These are phyloP conservation scores for Nomada ruficornis DNA, from an alignment of 2,888 invertebrate genomes.

Conservation along the genomic window DNA sequence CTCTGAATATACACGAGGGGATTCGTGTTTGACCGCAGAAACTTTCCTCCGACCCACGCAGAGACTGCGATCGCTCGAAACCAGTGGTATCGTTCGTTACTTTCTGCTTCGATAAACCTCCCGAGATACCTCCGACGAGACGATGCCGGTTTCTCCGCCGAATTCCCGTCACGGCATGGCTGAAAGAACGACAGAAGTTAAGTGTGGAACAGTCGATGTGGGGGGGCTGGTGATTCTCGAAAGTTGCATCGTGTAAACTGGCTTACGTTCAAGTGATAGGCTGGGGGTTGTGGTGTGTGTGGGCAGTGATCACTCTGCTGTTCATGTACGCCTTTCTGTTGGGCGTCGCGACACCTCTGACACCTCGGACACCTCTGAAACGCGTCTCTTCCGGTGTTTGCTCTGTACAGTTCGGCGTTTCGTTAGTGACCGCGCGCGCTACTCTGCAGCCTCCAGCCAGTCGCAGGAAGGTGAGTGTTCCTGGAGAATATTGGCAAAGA, in stretches of 20 bases:
- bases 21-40: neutral
- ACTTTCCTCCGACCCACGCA: neutral
- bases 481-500: neutral
- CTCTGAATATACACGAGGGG: neutral
- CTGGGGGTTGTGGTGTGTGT: conserved; percentile 80
- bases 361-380: conserved; percentile 59
- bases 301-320: conserved; percentile 75
- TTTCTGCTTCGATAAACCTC: neutral
- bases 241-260: conserved; percentile 73
- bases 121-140: too few relatives aligned
- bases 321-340: conserved; percentile 78
- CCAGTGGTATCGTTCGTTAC: neutral
- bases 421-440: conserved; percentile 54
- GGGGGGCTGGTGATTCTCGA: neutral
- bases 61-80: neutral
- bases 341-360: conserved; percentile 77
- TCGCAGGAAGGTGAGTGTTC: conserved; percentile 74
- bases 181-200: neutral
- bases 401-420: conserved; percentile 62
- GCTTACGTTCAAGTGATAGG: conserved; percentile 77
- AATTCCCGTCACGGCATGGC: neutral
- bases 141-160: neutral
- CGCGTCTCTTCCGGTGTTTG: conserved; percentile 57
- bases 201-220: neutral
- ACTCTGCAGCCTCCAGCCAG: conserved; percentile 61